phyloP scores from a whole-genome alignment of 2,797 vertebrate genomes.

The Sparus aurata region DNA sequence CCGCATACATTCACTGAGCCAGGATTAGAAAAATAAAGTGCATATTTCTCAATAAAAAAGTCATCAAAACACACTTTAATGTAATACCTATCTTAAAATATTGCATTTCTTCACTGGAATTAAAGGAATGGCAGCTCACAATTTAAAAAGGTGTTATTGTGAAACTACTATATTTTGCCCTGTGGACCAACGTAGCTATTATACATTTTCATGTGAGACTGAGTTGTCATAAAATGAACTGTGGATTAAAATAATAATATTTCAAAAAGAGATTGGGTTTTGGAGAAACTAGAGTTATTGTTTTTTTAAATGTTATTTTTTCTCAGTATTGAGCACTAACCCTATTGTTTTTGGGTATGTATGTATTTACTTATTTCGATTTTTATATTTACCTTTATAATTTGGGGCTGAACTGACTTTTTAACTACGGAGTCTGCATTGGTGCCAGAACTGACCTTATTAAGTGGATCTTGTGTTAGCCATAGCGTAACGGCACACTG shows the following conservation, averaged over 20 bases:
- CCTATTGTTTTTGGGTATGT: not conserved
- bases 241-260: not conserved
- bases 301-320: no score
- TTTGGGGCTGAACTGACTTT: constrained; percentile 4
- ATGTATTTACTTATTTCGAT: not conserved
- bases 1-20: no score
- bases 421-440: not conserved
- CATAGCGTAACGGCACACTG: not conserved
- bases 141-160: no score
- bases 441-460: constrained; percentile 9
- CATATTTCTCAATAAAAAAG: no score
- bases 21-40: no score
- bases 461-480: constrained; percentile 16
- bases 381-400: not conserved
- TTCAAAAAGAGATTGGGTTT: not conserved
- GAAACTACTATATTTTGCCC: no score
- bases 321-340: not conserved
- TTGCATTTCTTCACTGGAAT: no score
- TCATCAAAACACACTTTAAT: no score
- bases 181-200: no score
- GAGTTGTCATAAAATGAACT: not conserved
- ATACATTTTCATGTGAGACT: no score
- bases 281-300: not conserved
- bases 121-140: no score
- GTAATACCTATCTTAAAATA: no score